A percentile compares a stretch with the other conserved stretches of the same genome.
Conservation (phyloP, 2,888 invertebrate genomes). For the Spodoptera exigua region DNA sequence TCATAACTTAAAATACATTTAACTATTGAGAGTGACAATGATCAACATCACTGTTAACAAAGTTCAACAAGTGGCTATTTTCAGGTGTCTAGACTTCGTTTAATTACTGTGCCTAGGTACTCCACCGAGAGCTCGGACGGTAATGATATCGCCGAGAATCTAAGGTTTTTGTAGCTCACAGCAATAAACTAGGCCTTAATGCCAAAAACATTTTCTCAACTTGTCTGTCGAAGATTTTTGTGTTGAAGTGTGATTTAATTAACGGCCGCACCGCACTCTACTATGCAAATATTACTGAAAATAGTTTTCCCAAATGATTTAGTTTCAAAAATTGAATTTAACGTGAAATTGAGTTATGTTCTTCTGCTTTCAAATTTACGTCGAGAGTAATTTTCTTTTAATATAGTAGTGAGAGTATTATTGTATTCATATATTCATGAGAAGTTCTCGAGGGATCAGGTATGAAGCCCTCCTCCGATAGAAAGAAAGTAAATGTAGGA, state of each 20-base stretch:
- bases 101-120: conserved; percentile 16
- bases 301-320: conserved; percentile 17
- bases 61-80: background rate
- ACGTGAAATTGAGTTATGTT: conserved; percentile 31
- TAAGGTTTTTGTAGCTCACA: background rate
- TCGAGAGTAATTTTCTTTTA: conserved; percentile 37
- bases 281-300: conserved; percentile 6
- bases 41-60: conserved; percentile 1
- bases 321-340: conserved; percentile 22
- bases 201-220: too few species aligned
- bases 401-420: conserved; percentile 25
- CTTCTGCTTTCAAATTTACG: conserved; percentile 28
- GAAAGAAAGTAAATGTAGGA: conserved; percentile 13
- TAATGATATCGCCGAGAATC: background rate
- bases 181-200: too few species aligned
- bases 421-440: conserved; percentile 49
- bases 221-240: too few species aligned
- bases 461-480: conserved; percentile 13
- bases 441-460: conserved; percentile 9
- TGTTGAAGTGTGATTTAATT: background rate
- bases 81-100: conserved; percentile 22
- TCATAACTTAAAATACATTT: too few species aligned
- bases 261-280: background rate
- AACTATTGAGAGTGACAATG: too few species aligned
- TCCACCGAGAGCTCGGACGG: conserved; percentile 1